Evolutionary conservation across 53 echinoderm and acorn worm species (phyloP).

Genomic region (Patiria pectinifera): DNA sequence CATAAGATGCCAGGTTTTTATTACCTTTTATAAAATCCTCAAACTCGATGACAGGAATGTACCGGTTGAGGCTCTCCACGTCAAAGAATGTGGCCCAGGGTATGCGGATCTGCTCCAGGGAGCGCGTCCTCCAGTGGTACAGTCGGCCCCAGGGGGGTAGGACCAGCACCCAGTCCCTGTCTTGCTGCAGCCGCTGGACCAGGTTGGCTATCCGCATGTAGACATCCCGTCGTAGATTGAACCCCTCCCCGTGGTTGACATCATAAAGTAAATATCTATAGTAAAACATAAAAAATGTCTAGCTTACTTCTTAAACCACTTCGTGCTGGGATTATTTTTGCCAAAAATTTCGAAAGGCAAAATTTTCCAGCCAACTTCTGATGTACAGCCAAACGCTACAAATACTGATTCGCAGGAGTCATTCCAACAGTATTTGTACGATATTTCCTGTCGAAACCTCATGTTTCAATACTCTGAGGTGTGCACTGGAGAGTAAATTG

Average conservation of each 20-base stretch:
- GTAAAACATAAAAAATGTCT: too few species aligned
- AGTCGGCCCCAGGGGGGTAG: constrained; percentile 97
- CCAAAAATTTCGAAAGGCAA: too few species aligned
- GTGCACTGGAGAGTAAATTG: too few species aligned
- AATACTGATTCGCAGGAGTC: too few species aligned
- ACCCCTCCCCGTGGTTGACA: constrained; percentile 95
- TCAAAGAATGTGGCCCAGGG: constrained; percentile 97
- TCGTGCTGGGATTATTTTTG: too few species aligned
- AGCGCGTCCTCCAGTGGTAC: constrained; percentile 93
- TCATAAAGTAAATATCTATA: constrained; percentile 88
- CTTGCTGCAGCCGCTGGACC: constrained; percentile 71
- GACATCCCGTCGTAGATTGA: constrained; percentile 96
- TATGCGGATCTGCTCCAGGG: constrained; percentile 84
- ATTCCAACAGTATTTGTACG: too few species aligned
- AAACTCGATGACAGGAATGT: constrained; percentile 97
- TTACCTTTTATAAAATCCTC: constrained; percentile 89
- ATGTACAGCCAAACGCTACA: too few species aligned
- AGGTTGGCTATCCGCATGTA: constrained; percentile 98
- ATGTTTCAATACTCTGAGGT: too few species aligned
- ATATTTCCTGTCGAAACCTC: too few species aligned
- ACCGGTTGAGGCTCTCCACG: constrained; percentile 76
- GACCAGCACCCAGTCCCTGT: constrained; percentile 87
- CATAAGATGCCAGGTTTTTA: background rate
- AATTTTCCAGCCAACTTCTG: too few species aligned
- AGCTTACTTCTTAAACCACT: too few species aligned